A percentile compares a stretch with the other conserved stretches of the same genome.
phyloP scores from a whole-genome alignment of 2,797 vertebrate genomes.

The Gadopsis marmoratus region DNA sequence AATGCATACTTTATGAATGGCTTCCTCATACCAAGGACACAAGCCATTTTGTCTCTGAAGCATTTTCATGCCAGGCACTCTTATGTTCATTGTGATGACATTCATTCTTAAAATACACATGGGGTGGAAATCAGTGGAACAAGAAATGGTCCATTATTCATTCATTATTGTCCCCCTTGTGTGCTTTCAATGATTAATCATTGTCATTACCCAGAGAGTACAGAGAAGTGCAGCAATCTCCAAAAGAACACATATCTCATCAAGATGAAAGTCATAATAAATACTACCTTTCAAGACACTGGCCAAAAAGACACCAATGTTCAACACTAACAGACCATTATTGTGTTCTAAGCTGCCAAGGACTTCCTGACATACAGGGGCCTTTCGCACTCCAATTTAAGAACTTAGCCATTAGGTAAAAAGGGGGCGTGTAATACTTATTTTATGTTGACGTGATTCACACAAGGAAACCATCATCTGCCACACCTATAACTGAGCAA shows the following conservation, averaged over 20 bases:
- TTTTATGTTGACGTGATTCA: constrained; percentile 18
- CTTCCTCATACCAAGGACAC: constrained; percentile 41
- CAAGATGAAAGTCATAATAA: constrained; percentile 65
- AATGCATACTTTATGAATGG: constrained; percentile 1
- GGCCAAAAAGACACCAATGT: constrained; percentile 40
- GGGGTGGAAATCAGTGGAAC: constrained; percentile 58
- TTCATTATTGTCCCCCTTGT: constrained; percentile 62
- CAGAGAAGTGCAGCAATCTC: constrained; percentile 49
- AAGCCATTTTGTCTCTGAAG: constrained; percentile 38
- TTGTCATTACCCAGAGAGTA: constrained; percentile 59
- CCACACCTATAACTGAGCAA: background rate
- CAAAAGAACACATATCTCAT: constrained; percentile 58
- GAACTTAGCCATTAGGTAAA: constrained; percentile 30
- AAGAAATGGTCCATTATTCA: constrained; percentile 67
- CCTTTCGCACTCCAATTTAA: constrained; percentile 16
- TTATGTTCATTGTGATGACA: constrained; percentile 51
- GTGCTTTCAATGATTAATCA: constrained; percentile 70
- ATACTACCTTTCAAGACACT: constrained; percentile 45
- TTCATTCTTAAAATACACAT: constrained; percentile 59
- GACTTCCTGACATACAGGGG: constrained; percentile 42
- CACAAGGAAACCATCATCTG: background rate
- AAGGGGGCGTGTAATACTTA: constrained; percentile 7
- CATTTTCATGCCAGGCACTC: constrained; percentile 41
- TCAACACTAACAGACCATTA: constrained; percentile 39
- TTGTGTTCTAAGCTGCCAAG: constrained; percentile 49